Evolutionary conservation across 2,113 vertebrate genomes (phyloP).

Genomic region (Anguilla rostrata): DNA sequence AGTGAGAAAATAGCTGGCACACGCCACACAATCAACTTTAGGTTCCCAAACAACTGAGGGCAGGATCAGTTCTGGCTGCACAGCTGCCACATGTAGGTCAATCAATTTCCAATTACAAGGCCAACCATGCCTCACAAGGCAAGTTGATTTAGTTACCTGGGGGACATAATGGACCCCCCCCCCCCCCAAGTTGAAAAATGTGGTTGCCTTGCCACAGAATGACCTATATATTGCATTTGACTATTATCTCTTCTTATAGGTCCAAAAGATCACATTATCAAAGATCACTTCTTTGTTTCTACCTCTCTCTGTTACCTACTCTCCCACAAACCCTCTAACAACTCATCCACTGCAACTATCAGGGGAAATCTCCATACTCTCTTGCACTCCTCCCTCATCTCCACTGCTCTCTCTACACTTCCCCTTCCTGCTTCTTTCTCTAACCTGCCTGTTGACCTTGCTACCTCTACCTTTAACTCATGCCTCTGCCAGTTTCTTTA

Average conservation of each 20-base stretch:
- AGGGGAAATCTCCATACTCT: too few relatives aligned
- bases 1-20: background rate
- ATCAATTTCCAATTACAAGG: background rate
- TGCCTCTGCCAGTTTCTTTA: too few relatives aligned
- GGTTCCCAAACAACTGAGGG: background rate
- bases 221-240: constrained; percentile 28
- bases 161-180: background rate
- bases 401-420: too few relatives aligned
- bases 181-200: background rate
- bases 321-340: too few relatives aligned
- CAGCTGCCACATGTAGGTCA: background rate
- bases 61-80: background rate
- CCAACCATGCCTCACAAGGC: background rate
- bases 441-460: too few relatives aligned
- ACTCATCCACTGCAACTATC: too few relatives aligned
- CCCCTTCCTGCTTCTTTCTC: too few relatives aligned
- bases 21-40: background rate
- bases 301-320: too few relatives aligned
- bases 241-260: background rate
- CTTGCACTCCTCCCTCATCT: too few relatives aligned
- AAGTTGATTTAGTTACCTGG: background rate
- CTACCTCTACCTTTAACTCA: too few relatives aligned
- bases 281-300: too few relatives aligned
- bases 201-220: constrained; percentile 29
- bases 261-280: too few relatives aligned